Percentiles rank a stretch among this genome's conserved stretches.
These are phyloP conservation scores for Drosophila yakuba DNA, from an alignment of 1,140 invertebrate genomes.

Conservation along the genomic window DNA sequence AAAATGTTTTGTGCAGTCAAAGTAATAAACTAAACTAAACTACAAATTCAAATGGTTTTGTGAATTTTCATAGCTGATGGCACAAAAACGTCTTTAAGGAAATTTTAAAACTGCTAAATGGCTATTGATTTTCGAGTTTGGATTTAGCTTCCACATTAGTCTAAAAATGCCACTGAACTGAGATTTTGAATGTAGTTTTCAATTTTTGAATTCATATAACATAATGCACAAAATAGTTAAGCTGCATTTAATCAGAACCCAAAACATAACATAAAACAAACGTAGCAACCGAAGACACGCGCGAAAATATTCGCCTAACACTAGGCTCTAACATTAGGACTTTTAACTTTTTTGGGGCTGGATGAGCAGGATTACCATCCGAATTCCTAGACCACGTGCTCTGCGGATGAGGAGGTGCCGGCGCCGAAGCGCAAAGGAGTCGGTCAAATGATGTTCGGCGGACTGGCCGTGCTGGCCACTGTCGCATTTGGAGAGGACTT, in stretches of 20 bases:
- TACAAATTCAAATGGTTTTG: not conserved
- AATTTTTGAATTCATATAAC: no score
- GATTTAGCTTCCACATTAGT: no score
- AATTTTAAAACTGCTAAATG: no score
- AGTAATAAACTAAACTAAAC: not conserved
- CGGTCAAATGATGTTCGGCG: slow-evolving; percentile 84
- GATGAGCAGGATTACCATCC: not conserved
- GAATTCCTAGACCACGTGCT: slow-evolving; percentile 72
- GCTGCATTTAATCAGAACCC: slow-evolving; percentile 5
- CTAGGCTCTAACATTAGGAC: slow-evolving; percentile 61
- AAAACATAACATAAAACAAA: not conserved
- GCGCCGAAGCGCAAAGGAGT: slow-evolving; percentile 84
- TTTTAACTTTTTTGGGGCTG: slow-evolving; percentile 9
- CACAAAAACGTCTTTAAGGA: no score
- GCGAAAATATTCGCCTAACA: slow-evolving; percentile 58
- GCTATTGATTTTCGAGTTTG: no score
- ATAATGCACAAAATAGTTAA: no score
- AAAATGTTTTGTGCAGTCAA: not conserved
- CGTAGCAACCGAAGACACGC: slow-evolving; percentile 21
- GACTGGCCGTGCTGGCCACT: slow-evolving; percentile 42
- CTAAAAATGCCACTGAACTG: not conserved
- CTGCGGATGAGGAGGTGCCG: slow-evolving; percentile 52
- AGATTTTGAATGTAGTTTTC: not conserved
- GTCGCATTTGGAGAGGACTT: slow-evolving; percentile 75
- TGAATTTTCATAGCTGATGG: no score